Evolutionary conservation across 2,113 vertebrate genomes (phyloP).

Genomic region (Barnardius zonarius): DNA sequence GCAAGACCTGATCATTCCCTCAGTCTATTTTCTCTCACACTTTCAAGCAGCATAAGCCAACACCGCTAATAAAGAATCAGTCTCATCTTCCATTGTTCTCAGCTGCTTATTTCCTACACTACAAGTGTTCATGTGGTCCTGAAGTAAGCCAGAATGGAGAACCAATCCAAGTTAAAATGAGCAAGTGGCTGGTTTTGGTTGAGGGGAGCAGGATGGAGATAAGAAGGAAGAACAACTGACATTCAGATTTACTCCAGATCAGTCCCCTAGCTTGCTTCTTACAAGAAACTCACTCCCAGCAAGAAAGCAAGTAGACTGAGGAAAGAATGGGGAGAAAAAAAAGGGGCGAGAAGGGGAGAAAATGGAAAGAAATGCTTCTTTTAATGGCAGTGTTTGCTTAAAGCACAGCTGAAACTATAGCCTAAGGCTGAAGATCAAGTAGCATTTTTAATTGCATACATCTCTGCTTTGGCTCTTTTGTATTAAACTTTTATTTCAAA

Average conservation of each 20-base stretch:
- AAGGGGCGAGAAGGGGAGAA: accelerated
- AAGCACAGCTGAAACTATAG: background rate
- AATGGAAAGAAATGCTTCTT: background rate
- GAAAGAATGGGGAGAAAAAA: background rate
- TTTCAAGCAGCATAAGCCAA: background rate
- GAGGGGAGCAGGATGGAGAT: background rate
- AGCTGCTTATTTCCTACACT: background rate
- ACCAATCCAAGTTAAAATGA: background rate
- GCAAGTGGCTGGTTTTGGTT: too few relatives aligned
- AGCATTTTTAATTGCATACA: background rate
- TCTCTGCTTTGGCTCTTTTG: background rate
- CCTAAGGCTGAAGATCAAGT: background rate
- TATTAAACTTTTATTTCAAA: background rate
- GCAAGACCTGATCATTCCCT: background rate
- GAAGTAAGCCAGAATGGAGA: background rate
- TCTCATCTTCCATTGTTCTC: background rate
- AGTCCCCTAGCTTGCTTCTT: background rate
- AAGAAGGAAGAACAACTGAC: background rate
- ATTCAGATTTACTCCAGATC: background rate
- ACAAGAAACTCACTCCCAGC: background rate
- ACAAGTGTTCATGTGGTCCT: background rate
- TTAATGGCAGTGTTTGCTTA: background rate
- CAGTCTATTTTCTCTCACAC: background rate
- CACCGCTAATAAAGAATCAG: background rate
- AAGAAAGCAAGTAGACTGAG: background rate